Conservation (phyloP, 2,888 invertebrate species). For the Orthosia gracilis region DNA sequence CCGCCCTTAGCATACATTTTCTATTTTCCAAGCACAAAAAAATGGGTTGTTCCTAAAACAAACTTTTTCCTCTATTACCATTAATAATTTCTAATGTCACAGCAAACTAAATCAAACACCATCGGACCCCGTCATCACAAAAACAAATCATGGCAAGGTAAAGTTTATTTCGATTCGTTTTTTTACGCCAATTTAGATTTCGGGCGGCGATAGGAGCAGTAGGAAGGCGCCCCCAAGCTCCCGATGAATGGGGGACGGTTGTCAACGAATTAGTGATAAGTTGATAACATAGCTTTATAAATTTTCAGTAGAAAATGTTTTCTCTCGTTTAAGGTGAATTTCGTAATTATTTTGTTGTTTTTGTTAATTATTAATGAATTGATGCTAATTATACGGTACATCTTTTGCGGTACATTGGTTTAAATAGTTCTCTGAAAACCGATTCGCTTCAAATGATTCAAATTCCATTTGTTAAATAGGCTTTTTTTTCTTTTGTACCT, state of each 20-base stretch:
- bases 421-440: no score
- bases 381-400: no score
- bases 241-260: slow-evolving; percentile 46
- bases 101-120: slow-evolving; percentile 33
- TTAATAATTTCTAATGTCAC: slow-evolving; percentile 43
- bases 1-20: background rate
- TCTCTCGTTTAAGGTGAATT: slow-evolving; percentile 1
- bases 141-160: slow-evolving; percentile 51
- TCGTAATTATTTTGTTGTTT: slow-evolving; percentile 2
- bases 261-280: slow-evolving; percentile 54
- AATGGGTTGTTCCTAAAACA: slow-evolving; percentile 17
- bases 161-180: slow-evolving; percentile 62
- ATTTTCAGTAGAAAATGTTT: slow-evolving; percentile 30
- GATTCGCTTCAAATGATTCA: no score
- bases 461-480: background rate
- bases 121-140: slow-evolving; percentile 43
- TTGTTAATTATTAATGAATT: background rate
- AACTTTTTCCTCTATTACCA: slow-evolving; percentile 8
- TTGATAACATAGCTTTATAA: slow-evolving; percentile 38
- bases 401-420: no score
- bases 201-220: slow-evolving; percentile 45
- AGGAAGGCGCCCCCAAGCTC: slow-evolving; percentile 44
- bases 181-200: slow-evolving; percentile 65
- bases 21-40: background rate
- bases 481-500: background rate